Conservation (phyloP, 1,140 invertebrate genomes). For the Sitodiplosis mosellana region DNA sequence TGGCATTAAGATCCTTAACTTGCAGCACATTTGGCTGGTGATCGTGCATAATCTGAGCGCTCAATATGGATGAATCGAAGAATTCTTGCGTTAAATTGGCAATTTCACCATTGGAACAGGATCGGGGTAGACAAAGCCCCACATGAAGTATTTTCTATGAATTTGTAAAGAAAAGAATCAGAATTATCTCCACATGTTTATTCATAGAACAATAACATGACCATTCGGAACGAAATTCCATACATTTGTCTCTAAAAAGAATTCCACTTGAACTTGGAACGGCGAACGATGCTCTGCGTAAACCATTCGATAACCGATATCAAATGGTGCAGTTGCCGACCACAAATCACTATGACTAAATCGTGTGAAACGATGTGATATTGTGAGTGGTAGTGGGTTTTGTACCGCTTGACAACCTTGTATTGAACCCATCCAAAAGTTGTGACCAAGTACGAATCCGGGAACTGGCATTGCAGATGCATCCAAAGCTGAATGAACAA, state of each 20-base stretch:
- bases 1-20: constrained; percentile 18
- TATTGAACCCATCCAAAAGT: constrained; percentile 22
- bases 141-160: constrained; percentile 17
- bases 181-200: too few species aligned
- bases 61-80: constrained; percentile 10
- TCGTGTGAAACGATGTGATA: constrained; percentile 17
- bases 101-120: constrained; percentile 16
- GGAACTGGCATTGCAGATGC: constrained; percentile 18
- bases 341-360: constrained; percentile 18
- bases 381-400: constrained; percentile 13
- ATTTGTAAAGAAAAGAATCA: too few species aligned
- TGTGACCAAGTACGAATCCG: constrained; percentile 22
- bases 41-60: constrained; percentile 17
- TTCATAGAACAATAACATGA: too few species aligned
- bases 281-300: constrained; percentile 20
- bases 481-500: constrained; percentile 14
- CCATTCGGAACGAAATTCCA: too few species aligned
- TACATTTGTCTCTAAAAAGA: constrained; percentile 14
- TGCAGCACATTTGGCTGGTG: constrained; percentile 18
- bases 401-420: constrained; percentile 14
- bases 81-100: constrained; percentile 14
- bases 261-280: constrained; percentile 23
- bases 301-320: constrained; percentile 19
- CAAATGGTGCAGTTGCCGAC: constrained; percentile 16
- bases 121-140: constrained; percentile 18